Evolutionary conservation across 2,797 vertebrate species (phyloP).

Genomic region (Dicrostonyx torquatus): DNA sequence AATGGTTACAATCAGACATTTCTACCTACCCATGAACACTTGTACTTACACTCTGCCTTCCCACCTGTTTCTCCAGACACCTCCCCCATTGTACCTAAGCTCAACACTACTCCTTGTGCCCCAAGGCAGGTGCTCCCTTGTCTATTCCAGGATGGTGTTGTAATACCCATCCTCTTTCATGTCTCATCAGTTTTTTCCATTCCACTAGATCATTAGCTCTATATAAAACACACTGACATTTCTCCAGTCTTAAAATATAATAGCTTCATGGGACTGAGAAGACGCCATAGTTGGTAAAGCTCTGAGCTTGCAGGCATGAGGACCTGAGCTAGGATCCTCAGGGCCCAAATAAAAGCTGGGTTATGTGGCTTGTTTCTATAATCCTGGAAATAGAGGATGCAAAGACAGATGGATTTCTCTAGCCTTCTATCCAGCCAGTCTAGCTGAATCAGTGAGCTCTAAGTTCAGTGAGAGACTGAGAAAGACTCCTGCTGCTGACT

Average conservation of each 20-base stretch:
- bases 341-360: neutral
- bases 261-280: neutral
- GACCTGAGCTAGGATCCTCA: neutral
- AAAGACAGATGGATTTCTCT: neutral
- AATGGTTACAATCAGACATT: neutral
- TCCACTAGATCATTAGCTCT: neutral
- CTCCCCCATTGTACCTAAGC: neutral
- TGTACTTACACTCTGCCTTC: rapidly evolving
- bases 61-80: neutral
- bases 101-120: neutral
- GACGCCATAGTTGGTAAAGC: neutral
- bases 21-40: neutral
- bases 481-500: neutral
- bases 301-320: neutral
- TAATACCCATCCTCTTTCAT: neutral
- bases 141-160: neutral
- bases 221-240: neutral
- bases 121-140: neutral
- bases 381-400: no score
- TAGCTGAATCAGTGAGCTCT: neutral
- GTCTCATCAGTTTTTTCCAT: neutral
- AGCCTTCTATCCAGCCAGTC: neutral
- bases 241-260: neutral
- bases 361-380: neutral
- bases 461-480: neutral